Base-by-base conservation (phyloP, 37 sponge, comb jelly and placozoan species). In the Spongilla lacustris region DNA sequence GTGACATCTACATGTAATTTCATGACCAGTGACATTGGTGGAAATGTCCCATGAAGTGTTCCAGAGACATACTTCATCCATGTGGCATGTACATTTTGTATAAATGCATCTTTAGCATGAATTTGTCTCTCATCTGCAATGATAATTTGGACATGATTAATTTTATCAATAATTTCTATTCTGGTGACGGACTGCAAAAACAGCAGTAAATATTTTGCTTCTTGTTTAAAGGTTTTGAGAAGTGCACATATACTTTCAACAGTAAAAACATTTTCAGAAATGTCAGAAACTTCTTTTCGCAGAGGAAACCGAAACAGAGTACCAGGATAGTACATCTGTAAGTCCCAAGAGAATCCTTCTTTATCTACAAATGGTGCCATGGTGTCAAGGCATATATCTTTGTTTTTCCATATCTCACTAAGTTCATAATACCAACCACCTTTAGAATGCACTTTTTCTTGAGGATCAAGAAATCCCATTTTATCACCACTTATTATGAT, bases 301-400 rank as follows among this genome's bases (percentile, higher is more conserved):
- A 95, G 85, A 17, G 95, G 95, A 74, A 95, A 92, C 0, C 95
- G 92, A 89, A 95, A 92, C 35, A 95, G 34, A 24, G 95, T 95
- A 26, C 82, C 78, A 22, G 49, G 50, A 90, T 85, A 89, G 28
- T 32, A 26, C 41, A 41, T 41, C 6, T 3, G 3, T 6, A 41
- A 9, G 6, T 41, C 6, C 6, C 41, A 9, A 58, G 30, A 48
- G 41, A 87, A 89, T 22, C 87, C 92, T 36, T 78, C 75, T 19
- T 91, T 35, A 10, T 75, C 80, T 0, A 85, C 36, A 50, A 88
- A 91, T 2, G 86, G 86, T 25, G 73, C 74, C 12, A 94, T 14
- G 27, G 25, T 31, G 50, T 84, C 36, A 14, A 50, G 70, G 19
- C 5, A 41, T 9, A 9, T 6, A 9, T 41, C 6, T 41, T 41